Conservation (phyloP, 2,797 vertebrate species). For the Xenopus petersii region DNA sequence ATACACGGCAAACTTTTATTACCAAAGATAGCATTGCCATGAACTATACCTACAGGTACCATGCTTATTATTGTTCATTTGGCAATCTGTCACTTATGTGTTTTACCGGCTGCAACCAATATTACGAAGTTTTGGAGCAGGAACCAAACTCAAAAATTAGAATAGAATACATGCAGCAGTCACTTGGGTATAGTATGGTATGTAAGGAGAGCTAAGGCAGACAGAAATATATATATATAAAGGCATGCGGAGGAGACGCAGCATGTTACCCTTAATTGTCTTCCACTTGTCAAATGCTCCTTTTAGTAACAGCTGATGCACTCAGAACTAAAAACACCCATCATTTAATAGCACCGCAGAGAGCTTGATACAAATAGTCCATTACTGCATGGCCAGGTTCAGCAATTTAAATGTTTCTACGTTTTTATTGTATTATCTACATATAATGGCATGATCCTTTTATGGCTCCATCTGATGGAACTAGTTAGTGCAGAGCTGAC, state of each 20-base stretch:
- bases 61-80: neutral
- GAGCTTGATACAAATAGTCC: conserved; percentile 16
- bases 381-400: conserved; percentile 21
- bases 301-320: conserved; percentile 26
- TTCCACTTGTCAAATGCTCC: conserved; percentile 5
- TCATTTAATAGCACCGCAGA: conserved; percentile 14
- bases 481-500: no score
- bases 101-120: neutral
- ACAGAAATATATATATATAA: conserved; percentile 8
- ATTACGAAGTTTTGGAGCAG: neutral
- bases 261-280: conserved; percentile 17
- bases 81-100: neutral
- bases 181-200: neutral
- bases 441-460: neutral
- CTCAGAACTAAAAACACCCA: neutral
- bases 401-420: conserved; percentile 2
- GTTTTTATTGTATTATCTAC: conserved; percentile 19
- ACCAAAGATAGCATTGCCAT: no score
- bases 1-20: no score
- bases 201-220: conserved; percentile 14
- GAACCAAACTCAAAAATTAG: neutral
- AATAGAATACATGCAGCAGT: conserved; percentile 4
- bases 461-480: no score
- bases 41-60: neutral
- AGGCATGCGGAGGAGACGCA: conserved; percentile 8